A percentile compares a stretch with the other conserved stretches of the same genome.
Conservation (phyloP, 2,797 vertebrate species). For the Kryptopterus vitreolus region DNA sequence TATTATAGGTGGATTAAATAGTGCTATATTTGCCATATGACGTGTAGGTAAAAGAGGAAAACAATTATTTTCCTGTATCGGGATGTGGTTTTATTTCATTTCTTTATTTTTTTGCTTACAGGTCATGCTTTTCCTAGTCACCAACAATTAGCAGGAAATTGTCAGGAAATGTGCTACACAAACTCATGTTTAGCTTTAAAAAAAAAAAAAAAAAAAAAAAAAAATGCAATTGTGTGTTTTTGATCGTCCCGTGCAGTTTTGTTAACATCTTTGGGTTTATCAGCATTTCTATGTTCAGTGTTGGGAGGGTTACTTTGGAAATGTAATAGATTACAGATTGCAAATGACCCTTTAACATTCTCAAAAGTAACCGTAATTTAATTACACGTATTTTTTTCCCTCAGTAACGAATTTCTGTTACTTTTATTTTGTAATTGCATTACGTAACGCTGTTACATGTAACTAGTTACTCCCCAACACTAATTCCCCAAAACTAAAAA, state of each 20-base stretch:
- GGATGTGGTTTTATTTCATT: not conserved
- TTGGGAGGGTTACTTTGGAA: too few relatives aligned
- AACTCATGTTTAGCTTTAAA: not conserved
- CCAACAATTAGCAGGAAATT: not conserved
- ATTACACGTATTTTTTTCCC: too few relatives aligned
- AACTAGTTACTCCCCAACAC: too few relatives aligned
- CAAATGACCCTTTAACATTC: too few relatives aligned
- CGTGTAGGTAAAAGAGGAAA: not conserved
- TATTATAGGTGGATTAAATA: not conserved
- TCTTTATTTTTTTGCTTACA: not conserved
- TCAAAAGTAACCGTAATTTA: too few relatives aligned
- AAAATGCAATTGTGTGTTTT: too few relatives aligned
- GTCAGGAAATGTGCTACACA: not conserved
- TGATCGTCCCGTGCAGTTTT: not conserved
- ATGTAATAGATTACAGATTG: too few relatives aligned
- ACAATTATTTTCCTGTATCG: not conserved
- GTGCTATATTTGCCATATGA: not conserved
- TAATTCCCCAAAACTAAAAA: too few relatives aligned
- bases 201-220: too few relatives aligned
- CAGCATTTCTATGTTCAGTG: not conserved
- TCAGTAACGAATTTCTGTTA: too few relatives aligned
- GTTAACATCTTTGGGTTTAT: not conserved
- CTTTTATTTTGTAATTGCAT: too few relatives aligned
- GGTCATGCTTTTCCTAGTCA: not conserved
- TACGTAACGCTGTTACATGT: too few relatives aligned